Conservation (phyloP, 1,140 invertebrate species). For the Aphaenogaster ashmeadi region DNA sequence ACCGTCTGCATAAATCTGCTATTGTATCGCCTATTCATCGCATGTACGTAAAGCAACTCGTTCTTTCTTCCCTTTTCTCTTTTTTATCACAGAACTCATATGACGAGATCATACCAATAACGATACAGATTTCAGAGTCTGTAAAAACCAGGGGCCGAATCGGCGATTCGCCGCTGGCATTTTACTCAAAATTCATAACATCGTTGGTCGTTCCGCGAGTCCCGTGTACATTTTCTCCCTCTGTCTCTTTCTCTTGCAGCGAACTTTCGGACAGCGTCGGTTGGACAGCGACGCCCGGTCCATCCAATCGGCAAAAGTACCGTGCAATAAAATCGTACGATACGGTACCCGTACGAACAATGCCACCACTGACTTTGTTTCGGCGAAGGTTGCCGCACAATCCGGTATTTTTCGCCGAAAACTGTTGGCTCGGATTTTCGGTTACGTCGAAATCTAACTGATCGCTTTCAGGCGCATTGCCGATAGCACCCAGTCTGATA, state of each 20-base stretch:
- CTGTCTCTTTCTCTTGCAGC: slow-evolving; percentile 36
- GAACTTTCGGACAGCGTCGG: slow-evolving; percentile 63
- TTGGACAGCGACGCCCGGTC: slow-evolving; percentile 27
- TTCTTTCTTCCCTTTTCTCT: not conserved
- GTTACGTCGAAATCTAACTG: slow-evolving; percentile 18
- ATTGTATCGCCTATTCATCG: slow-evolving; percentile 24
- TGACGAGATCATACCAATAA: slow-evolving; percentile 31
- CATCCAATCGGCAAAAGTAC: slow-evolving; percentile 71
- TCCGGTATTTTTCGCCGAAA: slow-evolving; percentile 54
- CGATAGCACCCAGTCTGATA: not conserved
- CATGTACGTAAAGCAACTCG: not conserved
- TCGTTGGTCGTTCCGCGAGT: slow-evolving; percentile 23
- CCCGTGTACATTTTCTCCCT: not conserved
- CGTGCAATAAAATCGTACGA: slow-evolving; percentile 74
- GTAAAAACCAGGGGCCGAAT: slow-evolving; percentile 40
- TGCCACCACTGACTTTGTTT: slow-evolving; percentile 72
- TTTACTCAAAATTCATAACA: slow-evolving; percentile 63
- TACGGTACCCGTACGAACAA: slow-evolving; percentile 48
- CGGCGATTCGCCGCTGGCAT: slow-evolving; percentile 64
- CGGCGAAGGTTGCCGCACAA: slow-evolving; percentile 18
- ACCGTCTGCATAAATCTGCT: not conserved
- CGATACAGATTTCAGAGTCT: slow-evolving; percentile 34
- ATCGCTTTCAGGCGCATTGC: not conserved
- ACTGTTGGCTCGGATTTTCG: slow-evolving; percentile 47
- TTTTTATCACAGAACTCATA: not conserved